A percentile compares a stretch with the other conserved stretches of the same genome.
These are phyloP conservation scores for Glomeris maerens DNA, from an alignment of 1,140 invertebrate genomes.

Conservation along the genomic window DNA sequence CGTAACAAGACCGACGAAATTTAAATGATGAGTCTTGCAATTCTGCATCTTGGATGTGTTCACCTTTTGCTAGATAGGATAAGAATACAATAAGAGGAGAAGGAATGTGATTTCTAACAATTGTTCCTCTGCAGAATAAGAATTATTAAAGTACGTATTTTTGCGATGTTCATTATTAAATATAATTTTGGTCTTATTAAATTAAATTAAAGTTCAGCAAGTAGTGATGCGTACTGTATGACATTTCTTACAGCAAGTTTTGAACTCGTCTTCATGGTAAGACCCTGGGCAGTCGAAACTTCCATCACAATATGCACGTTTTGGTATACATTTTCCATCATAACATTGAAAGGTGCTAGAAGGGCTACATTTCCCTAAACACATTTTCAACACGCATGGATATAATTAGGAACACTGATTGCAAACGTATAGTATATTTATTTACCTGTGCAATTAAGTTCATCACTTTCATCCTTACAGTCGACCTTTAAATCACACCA, in stretches of 20 bases:
- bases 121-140: conserved; percentile 5
- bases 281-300: conserved; percentile 24
- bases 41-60: neutral
- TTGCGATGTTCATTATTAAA: neutral
- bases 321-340: conserved; percentile 24
- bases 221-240: neutral
- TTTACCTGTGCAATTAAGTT: conserved; percentile 8
- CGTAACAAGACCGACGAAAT: conserved; percentile 14
- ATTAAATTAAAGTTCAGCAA: neutral
- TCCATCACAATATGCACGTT: conserved; percentile 21
- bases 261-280: conserved; percentile 24
- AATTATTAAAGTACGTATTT: conserved; percentile 5
- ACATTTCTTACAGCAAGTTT: conserved; percentile 16
- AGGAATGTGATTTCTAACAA: conserved; percentile 1
- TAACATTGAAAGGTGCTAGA: conserved; percentile 25
- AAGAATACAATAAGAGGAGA: no score
- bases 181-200: neutral
- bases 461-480: conserved; percentile 12
- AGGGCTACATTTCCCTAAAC: conserved; percentile 18
- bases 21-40: neutral
- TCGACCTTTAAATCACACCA: conserved; percentile 10
- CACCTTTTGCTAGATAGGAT: no score
- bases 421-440: neutral
- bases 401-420: neutral
- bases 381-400: conserved; percentile 17